These are phyloP conservation scores for Echinometra lucunter DNA, from an alignment of 53 echinoderm and acorn worm species.

Conservation along the genomic window DNA sequence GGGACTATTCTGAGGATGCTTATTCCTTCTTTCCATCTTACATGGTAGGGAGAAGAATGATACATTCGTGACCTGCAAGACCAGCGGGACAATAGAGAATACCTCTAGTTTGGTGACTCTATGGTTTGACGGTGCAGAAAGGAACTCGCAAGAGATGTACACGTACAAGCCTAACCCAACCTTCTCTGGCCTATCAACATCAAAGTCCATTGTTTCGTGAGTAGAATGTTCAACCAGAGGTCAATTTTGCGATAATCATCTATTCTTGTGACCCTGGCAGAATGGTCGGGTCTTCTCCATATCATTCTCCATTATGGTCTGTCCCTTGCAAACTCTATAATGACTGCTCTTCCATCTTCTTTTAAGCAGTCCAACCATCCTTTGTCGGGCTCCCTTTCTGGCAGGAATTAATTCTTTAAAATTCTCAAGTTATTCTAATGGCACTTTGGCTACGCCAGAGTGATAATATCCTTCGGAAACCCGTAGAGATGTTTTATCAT, in stretches of 20 bases:
- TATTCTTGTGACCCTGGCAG: no score
- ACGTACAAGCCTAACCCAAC: constrained; percentile 64
- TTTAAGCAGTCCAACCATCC: no score
- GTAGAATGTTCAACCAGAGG: neutral
- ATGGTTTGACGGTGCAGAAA: constrained; percentile 66
- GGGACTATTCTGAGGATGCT: neutral
- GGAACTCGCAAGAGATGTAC: constrained; percentile 44
- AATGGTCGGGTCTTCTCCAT: no score
- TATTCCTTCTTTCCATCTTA: neutral
- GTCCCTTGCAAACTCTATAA: no score
- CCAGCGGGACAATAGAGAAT: constrained; percentile 1
- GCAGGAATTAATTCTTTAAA: no score
- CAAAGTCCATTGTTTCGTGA: constrained; percentile 72
- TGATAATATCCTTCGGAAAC: no score
- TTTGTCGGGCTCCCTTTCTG: no score
- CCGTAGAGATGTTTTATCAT: no score
- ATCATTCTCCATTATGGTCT: no score
- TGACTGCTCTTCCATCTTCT: no score
- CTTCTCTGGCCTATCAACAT: constrained; percentile 13
- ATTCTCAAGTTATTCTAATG: no score
- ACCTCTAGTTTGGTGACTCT: constrained; percentile 24
- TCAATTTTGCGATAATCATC: neutral
- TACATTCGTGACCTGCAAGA: constrained; percentile 61
- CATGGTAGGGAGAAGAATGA: constrained; percentile 25
- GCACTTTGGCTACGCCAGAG: no score